phyloP scores from a whole-genome alignment of 1,140 invertebrate species.

The Cardiocondyla obscurior region DNA sequence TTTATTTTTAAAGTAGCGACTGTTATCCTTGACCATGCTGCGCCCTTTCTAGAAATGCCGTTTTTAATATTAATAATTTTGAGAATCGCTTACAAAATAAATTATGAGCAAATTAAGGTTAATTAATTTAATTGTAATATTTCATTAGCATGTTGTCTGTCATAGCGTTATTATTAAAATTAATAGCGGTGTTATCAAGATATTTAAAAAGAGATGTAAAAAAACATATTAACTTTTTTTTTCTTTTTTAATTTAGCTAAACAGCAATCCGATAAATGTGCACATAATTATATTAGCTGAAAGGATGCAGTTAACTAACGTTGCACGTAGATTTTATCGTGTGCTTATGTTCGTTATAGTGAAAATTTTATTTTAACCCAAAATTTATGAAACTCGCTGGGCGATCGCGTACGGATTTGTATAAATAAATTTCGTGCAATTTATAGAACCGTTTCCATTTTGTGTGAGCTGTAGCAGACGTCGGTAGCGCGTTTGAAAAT shows the following conservation, averaged over 20 bases:
- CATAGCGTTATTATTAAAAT: no score
- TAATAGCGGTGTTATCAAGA: not conserved
- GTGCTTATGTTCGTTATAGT: not conserved
- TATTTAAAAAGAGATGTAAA: not conserved
- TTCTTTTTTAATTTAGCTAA: no score
- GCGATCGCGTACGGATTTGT: not conserved
- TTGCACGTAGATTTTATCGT: not conserved
- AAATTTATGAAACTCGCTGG: not conserved
- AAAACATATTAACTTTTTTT: no score
- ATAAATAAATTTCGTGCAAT: not conserved
- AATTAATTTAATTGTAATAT: no score
- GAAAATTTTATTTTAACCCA: not conserved
- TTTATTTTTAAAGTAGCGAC: not conserved
- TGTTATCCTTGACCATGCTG: slow-evolving; percentile 8
- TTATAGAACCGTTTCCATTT: not conserved
- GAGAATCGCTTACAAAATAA: not conserved
- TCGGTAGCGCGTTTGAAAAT: not conserved
- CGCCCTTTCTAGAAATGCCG: not conserved
- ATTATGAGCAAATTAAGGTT: no score
- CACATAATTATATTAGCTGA: no score
- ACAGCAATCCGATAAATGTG: no score
- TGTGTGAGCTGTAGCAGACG: not conserved
- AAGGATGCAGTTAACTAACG: no score
- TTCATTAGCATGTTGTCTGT: not conserved
- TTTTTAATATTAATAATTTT: not conserved